phyloP scores from a whole-genome alignment of 2,888 invertebrate genomes.

The Drosophila aldrichi region DNA sequence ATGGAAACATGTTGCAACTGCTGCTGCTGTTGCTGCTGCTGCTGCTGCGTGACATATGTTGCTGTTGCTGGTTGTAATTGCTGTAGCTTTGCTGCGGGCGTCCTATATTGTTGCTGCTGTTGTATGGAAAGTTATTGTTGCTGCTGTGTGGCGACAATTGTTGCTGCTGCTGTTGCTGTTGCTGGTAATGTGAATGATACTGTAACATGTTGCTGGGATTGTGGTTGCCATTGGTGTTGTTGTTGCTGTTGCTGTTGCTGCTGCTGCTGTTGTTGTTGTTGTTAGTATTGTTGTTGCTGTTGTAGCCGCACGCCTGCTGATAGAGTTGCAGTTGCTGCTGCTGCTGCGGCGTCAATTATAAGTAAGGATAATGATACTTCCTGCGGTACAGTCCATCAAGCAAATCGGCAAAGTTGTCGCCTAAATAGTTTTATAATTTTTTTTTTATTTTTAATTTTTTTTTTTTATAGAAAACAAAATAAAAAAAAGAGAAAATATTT shows the following conservation, averaged over 20 bases:
- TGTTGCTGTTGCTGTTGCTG: constrained; percentile 39
- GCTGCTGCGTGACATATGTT: constrained; percentile 21
- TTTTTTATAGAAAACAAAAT: constrained; percentile 33
- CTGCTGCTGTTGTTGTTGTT: constrained; percentile 43
- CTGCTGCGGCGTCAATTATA: constrained; percentile 84
- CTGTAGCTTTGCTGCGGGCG: constrained; percentile 13
- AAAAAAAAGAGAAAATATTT: constrained; percentile 24
- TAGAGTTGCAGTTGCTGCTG: constrained; percentile 76
- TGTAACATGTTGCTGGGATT: constrained; percentile 29
- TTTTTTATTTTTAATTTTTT: constrained; percentile 10
- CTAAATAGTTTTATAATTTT: constrained; percentile 48
- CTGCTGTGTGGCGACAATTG: constrained; percentile 31
- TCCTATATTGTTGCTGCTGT: constrained; percentile 14
- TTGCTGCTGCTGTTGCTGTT: constrained; percentile 40
- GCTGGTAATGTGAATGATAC: constrained; percentile 17
- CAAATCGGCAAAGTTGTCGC: constrained; percentile 83
- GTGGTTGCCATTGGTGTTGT: constrained; percentile 21
- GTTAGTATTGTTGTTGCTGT: constrained; percentile 27
- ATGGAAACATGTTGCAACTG: background rate
- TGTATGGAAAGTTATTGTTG: constrained; percentile 25
- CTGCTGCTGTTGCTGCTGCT: constrained; percentile 11
- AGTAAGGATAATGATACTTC: constrained; percentile 85
- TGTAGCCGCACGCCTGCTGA: constrained; percentile 72
- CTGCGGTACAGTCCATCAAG: constrained; percentile 85
- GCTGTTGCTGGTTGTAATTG: constrained; percentile 25